Evolutionary conservation across 2,888 invertebrate species (phyloP).

Genomic region (Phortica okadai): DNA sequence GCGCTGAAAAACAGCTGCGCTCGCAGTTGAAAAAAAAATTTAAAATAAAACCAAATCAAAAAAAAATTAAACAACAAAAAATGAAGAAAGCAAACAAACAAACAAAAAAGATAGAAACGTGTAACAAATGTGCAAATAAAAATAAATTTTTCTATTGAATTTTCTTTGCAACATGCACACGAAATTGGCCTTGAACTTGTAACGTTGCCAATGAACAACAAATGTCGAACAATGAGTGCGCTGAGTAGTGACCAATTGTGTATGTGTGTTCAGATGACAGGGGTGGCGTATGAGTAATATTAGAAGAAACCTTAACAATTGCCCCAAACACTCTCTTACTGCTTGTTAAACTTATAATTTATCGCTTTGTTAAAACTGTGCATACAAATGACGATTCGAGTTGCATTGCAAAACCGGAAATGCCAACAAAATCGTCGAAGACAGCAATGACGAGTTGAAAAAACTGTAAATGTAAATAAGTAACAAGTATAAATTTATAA

Average conservation of each 20-base stretch:
- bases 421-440: background rate
- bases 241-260: background rate
- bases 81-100: background rate
- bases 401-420: background rate
- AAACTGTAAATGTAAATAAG: background rate
- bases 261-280: too few relatives aligned
- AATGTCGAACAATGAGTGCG: background rate
- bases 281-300: too few relatives aligned
- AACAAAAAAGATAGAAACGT: background rate
- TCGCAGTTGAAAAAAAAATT: background rate
- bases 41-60: background rate
- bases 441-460: background rate
- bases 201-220: background rate
- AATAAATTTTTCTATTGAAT: constrained; percentile 5
- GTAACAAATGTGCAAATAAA: background rate
- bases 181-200: constrained; percentile 47
- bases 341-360: background rate
- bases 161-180: background rate
- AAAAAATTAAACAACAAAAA: constrained; percentile 31
- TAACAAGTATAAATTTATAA: too few relatives aligned
- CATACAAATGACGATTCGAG: background rate
- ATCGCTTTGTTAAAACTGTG: constrained; percentile 5
- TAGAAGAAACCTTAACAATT: background rate
- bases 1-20: constrained; percentile 28
- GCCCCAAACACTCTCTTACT: background rate